A percentile compares a stretch with the other conserved stretches of the same genome.
Conservation (phyloP, 2,797 vertebrate species). For the Myotis vivesi region DNA sequence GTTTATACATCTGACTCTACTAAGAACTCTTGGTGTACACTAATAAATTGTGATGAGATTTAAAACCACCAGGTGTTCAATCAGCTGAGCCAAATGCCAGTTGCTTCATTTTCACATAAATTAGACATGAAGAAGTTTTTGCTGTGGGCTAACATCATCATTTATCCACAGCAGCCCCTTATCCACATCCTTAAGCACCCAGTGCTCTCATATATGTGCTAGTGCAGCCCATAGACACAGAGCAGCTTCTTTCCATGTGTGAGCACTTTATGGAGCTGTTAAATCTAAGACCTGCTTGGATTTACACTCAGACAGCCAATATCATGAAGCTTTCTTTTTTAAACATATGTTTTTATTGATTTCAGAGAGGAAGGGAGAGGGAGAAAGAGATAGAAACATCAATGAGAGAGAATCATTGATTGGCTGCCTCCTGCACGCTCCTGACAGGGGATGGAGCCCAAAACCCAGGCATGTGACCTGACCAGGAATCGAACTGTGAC, state of each 20-base stretch:
- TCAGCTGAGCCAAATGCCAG: neutral
- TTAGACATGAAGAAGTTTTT: neutral
- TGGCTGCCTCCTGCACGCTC: too few species aligned
- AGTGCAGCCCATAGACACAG: neutral
- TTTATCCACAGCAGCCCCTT: neutral
- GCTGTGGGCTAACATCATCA: neutral
- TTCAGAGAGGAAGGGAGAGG: too few species aligned
- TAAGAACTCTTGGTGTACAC: neutral
- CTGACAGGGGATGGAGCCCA: too few species aligned
- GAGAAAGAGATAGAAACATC: too few species aligned
- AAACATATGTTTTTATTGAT: too few species aligned
- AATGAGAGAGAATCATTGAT: too few species aligned
- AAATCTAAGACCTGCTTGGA: neutral
- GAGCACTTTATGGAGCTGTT: fast-evolving
- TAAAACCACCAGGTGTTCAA: neutral
- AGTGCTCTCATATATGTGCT: fast-evolving
- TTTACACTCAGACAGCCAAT: too few species aligned
- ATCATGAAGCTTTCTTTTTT: neutral
- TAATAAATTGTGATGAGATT: too few species aligned
- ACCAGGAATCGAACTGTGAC: too few species aligned
- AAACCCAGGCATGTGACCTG: too few species aligned
- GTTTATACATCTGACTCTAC: fast-evolving
- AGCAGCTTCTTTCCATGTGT: neutral
- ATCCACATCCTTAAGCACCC: fast-evolving
- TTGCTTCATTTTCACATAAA: neutral